Evolutionary conservation across 2,888 invertebrate genomes (phyloP).

Genomic region (Brachyopa scutellaris): DNA sequence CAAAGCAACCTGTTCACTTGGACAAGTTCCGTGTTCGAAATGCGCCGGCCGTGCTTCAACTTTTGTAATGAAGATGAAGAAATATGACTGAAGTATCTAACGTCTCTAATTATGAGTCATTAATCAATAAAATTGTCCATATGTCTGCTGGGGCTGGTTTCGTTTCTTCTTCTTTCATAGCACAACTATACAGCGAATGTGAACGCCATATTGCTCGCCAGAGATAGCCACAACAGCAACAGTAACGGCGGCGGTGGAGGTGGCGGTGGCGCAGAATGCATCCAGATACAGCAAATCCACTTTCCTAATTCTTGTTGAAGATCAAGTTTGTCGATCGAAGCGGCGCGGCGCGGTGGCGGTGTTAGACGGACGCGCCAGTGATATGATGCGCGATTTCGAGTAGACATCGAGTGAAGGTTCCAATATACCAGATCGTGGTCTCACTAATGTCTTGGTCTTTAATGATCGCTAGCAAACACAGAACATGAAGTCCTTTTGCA

Average conservation of each 20-base stretch:
- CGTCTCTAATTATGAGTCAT: conserved; percentile 82
- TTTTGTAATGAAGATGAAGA: conserved; percentile 77
- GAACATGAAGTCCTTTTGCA: conserved; percentile 70
- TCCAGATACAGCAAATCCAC: conserved; percentile 62
- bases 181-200: too few relatives aligned
- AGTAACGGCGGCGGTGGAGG: background rate
- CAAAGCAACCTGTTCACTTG: conserved; percentile 69
- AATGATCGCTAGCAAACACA: conserved; percentile 59
- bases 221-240: conserved; percentile 4
- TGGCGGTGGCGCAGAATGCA: too few relatives aligned
- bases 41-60: conserved; percentile 58
- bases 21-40: conserved; percentile 70
- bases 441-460: conserved; percentile 67
- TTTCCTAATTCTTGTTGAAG: conserved; percentile 69
- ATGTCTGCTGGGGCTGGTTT: conserved; percentile 61
- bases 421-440: conserved; percentile 65
- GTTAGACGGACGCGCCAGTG: conserved; percentile 42
- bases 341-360: conserved; percentile 1
- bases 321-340: conserved; percentile 67
- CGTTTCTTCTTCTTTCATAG: background rate
- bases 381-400: conserved; percentile 62
- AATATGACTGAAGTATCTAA: conserved; percentile 80
- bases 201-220: background rate
- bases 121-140: conserved; percentile 82
- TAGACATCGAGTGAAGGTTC: conserved; percentile 55